Evolutionary conservation across 2,113 vertebrate genomes (phyloP).

Genomic region (Myotis davidii): DNA sequence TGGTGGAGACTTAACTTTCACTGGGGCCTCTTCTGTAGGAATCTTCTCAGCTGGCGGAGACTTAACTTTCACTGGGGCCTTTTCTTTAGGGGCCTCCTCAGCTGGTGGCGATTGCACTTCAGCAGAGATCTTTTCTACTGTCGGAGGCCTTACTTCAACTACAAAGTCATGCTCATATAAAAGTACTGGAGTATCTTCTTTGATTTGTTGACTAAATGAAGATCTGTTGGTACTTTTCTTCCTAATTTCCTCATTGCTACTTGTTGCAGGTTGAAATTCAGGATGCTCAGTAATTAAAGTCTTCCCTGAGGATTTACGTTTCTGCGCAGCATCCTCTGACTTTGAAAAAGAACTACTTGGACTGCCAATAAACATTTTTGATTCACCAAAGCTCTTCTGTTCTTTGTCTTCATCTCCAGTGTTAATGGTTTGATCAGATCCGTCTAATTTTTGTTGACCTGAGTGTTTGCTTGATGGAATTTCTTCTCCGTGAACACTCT

Average conservation of each 20-base stretch:
- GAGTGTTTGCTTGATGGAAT: background rate
- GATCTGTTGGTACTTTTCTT: background rate
- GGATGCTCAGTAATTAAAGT: constrained; percentile 15
- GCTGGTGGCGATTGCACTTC: background rate
- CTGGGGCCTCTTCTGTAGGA: background rate
- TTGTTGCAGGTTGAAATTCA: constrained; percentile 47
- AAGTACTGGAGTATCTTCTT: background rate
- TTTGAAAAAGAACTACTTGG: background rate
- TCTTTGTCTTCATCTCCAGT: constrained; percentile 64
- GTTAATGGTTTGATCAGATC: constrained; percentile 71
- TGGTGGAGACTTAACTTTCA: too few relatives aligned
- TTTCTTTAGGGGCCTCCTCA: background rate
- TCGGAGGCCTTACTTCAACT: background rate
- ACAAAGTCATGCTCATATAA: background rate
- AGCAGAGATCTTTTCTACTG: background rate
- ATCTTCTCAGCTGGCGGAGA: background rate
- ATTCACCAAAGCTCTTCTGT: constrained; percentile 67
- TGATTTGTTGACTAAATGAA: background rate
- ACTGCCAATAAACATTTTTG: background rate
- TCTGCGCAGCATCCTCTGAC: constrained; percentile 6
- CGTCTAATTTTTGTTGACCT: constrained; percentile 38
- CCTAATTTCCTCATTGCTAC: background rate
- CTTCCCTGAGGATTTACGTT: background rate
- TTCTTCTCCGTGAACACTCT: constrained; percentile 32
- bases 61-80: background rate